Percentiles rank a stretch among this genome's conserved stretches.
Evolutionary conservation across 2,797 vertebrate species (phyloP).

Genomic region (Sandelia bainsii): DNA sequence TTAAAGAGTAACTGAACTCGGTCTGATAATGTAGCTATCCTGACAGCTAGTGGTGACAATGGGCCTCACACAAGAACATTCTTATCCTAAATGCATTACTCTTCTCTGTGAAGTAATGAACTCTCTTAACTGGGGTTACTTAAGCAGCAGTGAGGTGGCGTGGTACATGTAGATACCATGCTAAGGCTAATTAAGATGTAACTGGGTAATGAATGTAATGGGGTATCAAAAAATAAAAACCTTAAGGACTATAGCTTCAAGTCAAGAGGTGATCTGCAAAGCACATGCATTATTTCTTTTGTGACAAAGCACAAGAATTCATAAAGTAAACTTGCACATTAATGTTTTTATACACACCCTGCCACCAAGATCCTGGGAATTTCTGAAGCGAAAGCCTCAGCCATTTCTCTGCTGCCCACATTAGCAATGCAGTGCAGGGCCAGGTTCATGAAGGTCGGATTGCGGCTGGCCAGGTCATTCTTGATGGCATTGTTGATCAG

Average conservation of each 20-base stretch:
- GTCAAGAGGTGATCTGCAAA: not conserved
- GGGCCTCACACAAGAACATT: too few relatives aligned
- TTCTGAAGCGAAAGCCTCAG: conserved; percentile 90
- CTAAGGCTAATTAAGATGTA: too few relatives aligned
- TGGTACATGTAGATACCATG: too few relatives aligned
- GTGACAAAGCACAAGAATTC: not conserved
- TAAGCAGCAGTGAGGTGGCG: too few relatives aligned
- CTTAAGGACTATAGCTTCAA: not conserved
- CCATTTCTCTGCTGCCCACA: conserved; percentile 94
- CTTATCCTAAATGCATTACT: too few relatives aligned
- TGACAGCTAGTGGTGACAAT: too few relatives aligned
- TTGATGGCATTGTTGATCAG: conserved; percentile 94
- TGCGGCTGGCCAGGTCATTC: conserved; percentile 92
- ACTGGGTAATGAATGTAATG: too few relatives aligned
- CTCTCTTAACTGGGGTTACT: too few relatives aligned
- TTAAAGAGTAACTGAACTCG: not conserved
- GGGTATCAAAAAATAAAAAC: not conserved
- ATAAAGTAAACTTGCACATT: not conserved
- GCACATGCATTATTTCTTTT: not conserved
- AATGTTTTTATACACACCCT: conserved; percentile 80
- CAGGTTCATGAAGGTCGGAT: conserved; percentile 94
- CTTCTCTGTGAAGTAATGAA: too few relatives aligned
- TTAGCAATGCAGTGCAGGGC: conserved; percentile 94
- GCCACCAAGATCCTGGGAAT: conserved; percentile 92
- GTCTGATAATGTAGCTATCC: too few relatives aligned